Evolutionary conservation across 1,140 invertebrate genomes (phyloP).

Genomic region (Oryctes rhinoceros): DNA sequence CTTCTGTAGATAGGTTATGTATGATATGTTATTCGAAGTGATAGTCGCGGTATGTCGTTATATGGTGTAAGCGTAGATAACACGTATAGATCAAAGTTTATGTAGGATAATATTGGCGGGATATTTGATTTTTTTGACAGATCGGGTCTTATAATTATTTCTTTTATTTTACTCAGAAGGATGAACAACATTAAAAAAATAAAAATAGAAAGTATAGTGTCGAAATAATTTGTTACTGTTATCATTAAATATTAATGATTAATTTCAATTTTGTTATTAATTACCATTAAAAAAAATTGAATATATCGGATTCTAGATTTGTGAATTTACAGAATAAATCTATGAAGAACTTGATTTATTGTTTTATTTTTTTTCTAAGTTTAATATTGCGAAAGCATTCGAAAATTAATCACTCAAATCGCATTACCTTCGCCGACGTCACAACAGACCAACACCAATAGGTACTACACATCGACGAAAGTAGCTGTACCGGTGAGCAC

Average conservation of each 20-base stretch:
- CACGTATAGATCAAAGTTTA: neutral
- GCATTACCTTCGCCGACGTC: no score
- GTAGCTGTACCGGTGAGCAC: no score
- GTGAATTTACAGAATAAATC: neutral
- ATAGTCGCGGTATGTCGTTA: neutral
- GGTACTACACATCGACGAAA: no score
- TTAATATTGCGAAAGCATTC: no score
- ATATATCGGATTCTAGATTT: neutral
- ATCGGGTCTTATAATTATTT: neutral
- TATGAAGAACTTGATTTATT: neutral
- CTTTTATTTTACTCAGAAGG: neutral
- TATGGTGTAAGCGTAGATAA: neutral
- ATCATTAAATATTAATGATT: neutral
- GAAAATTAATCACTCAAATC: no score
- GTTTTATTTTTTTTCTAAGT: neutral
- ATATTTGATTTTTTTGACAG: neutral
- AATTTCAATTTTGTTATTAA: no score
- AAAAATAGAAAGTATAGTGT: neutral
- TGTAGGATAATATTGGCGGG: neutral
- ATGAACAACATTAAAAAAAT: neutral
- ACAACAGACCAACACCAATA: no score
- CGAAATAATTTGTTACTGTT: neutral
- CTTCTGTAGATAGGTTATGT: no score
- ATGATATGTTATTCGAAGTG: conserved; percentile 7
- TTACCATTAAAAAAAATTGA: neutral